Percentiles rank a stretch among this genome's conserved stretches.
These are phyloP conservation scores for Pseudorhombus dupliciocellatus DNA, from an alignment of 2,113 vertebrate species.

Conservation along the genomic window DNA sequence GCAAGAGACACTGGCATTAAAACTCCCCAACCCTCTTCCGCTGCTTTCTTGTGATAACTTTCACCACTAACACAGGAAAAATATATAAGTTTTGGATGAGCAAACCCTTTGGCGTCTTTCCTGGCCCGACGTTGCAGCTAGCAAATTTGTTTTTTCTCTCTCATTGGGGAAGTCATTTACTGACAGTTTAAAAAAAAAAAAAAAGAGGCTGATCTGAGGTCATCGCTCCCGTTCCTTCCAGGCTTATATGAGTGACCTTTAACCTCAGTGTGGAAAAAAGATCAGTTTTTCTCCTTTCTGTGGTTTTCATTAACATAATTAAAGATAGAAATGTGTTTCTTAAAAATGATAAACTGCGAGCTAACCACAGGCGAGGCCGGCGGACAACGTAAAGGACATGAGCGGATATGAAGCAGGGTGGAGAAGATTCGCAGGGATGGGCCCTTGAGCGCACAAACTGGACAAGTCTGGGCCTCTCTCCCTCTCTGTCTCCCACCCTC, in stretches of 20 bases:
- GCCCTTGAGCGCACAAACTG: conserved; percentile 52
- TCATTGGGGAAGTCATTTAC: conserved; percentile 30
- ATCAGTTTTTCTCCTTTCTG: conserved; percentile 18
- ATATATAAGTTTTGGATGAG: conserved; percentile 36
- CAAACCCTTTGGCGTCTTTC: conserved; percentile 44
- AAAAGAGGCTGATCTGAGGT: conserved; percentile 27
- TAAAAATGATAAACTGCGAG: conserved; percentile 26
- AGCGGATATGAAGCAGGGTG: conserved; percentile 17
- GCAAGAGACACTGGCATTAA: conserved; percentile 43
- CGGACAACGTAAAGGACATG: conserved; percentile 49
- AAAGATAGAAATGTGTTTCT: conserved; percentile 33
- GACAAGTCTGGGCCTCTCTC: conserved; percentile 42
- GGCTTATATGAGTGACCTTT: conserved; percentile 52
- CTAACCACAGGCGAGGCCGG: conserved; percentile 30
- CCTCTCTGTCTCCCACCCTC: conserved; percentile 27
- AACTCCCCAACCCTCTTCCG: conserved; percentile 22
- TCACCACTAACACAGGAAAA: conserved; percentile 40
- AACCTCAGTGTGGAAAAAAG: conserved; percentile 19
- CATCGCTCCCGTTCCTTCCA: conserved; percentile 13
- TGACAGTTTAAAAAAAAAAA: too few relatives aligned
- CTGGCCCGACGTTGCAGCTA: conserved; percentile 18
- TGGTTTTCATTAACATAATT: conserved; percentile 60
- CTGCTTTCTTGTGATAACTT: conserved; percentile 46
- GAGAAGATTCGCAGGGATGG: conserved; percentile 31
- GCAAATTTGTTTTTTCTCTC: conserved; percentile 31